A percentile compares a stretch with the other conserved stretches of the same genome.
Evolutionary conservation across 2,797 vertebrate species (phyloP).

Genomic region (Catamblyrhynchus diadema): DNA sequence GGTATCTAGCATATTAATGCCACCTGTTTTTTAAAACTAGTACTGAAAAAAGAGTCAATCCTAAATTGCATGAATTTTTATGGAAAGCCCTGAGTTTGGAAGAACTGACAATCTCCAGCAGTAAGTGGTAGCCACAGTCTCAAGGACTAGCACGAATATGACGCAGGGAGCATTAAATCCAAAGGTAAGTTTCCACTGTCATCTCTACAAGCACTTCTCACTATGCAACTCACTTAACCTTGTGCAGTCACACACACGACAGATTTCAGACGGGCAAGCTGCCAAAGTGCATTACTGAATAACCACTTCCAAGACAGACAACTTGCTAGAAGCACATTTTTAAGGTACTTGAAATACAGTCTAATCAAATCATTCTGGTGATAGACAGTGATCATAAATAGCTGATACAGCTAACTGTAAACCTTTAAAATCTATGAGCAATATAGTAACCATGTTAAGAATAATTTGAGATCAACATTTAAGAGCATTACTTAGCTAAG

Average conservation of each 20-base stretch:
- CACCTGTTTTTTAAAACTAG: neutral
- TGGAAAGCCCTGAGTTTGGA: neutral
- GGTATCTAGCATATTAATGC: neutral
- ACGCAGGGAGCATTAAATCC: neutral
- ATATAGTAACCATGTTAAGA: neutral
- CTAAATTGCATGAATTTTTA: neutral
- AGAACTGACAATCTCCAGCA: neutral
- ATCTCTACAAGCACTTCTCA: constrained; percentile 5
- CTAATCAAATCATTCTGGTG: neutral
- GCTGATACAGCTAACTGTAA: neutral
- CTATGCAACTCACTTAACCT: neutral
- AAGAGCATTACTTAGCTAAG: neutral
- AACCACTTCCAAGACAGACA: neutral
- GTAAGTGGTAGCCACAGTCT: neutral
- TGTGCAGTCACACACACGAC: neutral
- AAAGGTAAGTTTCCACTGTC: constrained; percentile 38
- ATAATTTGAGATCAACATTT: neutral
- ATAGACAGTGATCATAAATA: neutral
- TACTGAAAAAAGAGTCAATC: neutral
- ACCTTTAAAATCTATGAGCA: neutral
- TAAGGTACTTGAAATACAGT: neutral
- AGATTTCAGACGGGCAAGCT: neutral
- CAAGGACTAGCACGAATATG: neutral
- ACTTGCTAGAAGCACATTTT: neutral
- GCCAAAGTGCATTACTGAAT: neutral